phyloP scores from a whole-genome alignment of 2,888 invertebrate genomes.

The Drosophila lutescens region DNA sequence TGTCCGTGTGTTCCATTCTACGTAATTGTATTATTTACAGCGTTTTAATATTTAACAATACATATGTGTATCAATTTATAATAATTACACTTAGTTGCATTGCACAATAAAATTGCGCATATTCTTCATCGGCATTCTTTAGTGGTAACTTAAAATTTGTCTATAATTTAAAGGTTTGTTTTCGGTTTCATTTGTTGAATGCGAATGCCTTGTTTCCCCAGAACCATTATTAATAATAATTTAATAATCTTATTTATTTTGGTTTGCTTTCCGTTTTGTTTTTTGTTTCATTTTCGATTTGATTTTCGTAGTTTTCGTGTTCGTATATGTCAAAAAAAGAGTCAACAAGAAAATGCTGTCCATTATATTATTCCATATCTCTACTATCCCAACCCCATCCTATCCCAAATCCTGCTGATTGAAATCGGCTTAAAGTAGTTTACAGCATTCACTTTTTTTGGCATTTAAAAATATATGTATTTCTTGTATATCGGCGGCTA shows the following conservation, averaged over 20 bases:
- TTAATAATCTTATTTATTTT: constrained; percentile 28
- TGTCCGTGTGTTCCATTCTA: constrained; percentile 17
- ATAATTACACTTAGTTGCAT: constrained; percentile 66
- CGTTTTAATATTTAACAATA: constrained; percentile 41
- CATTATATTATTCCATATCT: neutral
- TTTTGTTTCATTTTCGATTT: constrained; percentile 52
- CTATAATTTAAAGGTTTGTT: constrained; percentile 47
- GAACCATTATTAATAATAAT: constrained; percentile 56
- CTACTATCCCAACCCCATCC: neutral
- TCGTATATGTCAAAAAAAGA: constrained; percentile 30
- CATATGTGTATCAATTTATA: constrained; percentile 43
- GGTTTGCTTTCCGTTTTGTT: constrained; percentile 32
- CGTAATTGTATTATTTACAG: constrained; percentile 34
- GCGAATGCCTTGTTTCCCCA: constrained; percentile 76
- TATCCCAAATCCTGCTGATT: constrained; percentile 11
- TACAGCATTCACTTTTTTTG: constrained; percentile 58
- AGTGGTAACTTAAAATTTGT: constrained; percentile 58
- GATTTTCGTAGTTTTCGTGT: constrained; percentile 49
- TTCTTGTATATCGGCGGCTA: constrained; percentile 51
- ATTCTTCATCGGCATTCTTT: constrained; percentile 10
- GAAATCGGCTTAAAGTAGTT: constrained; percentile 58
- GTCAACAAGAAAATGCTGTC: constrained; percentile 26
- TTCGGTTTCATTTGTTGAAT: constrained; percentile 48
- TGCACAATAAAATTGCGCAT: constrained; percentile 60
- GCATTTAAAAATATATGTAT: constrained; percentile 73